Conservation (phyloP, 2,113 vertebrate species). For the Smithornis capensis region DNA sequence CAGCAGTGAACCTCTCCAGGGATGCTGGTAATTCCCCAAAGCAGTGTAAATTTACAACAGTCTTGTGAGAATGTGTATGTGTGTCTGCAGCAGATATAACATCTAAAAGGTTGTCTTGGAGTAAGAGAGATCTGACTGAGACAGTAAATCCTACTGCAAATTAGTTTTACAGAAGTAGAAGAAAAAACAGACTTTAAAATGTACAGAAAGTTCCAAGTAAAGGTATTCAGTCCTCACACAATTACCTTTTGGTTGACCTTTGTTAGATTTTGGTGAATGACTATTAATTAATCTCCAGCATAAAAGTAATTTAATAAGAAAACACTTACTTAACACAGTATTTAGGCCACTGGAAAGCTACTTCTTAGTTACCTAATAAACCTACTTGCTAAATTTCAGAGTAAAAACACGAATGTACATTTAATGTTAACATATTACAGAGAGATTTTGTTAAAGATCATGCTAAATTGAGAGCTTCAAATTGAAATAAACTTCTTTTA, state of each 20-base stretch:
- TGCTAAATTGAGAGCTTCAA: not conserved
- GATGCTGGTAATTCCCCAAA: not conserved
- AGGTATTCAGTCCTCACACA: not conserved
- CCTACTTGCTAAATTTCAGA: not conserved
- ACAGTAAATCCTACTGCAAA: not conserved
- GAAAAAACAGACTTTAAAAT: not conserved
- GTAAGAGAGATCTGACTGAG: not conserved
- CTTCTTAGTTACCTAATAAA: not conserved
- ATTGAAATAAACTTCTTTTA: not conserved
- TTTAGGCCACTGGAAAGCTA: not conserved
- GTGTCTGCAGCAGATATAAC: not conserved
- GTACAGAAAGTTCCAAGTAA: not conserved
- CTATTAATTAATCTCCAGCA: not conserved
- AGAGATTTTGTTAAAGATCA: not conserved
- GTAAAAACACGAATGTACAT: not conserved
- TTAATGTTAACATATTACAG: not conserved
- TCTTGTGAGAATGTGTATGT: not conserved
- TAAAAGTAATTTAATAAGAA: not conserved
- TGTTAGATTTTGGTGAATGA: not conserved
- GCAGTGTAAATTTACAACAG: not conserved
- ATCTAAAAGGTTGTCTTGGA: not conserved
- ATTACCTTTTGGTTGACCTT: slow-evolving; percentile 18
- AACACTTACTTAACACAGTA: not conserved
- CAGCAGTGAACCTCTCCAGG: not conserved
- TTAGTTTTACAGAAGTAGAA: not conserved